Evolutionary conservation across 2,797 vertebrate species (phyloP).

Genomic region (Prunella strophiata): DNA sequence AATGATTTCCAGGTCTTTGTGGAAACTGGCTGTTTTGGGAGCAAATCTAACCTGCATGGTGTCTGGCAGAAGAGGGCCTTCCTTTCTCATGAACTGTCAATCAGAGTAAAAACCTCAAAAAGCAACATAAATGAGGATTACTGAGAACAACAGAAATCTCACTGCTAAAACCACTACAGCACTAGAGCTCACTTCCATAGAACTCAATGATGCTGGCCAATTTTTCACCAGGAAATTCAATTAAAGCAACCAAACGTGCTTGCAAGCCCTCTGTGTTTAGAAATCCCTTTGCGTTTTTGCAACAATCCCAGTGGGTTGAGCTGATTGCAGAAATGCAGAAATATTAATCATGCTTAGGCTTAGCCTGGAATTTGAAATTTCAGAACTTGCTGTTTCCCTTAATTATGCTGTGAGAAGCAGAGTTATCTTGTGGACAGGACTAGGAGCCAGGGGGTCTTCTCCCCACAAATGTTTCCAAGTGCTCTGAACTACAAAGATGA

Average conservation of each 20-base stretch:
- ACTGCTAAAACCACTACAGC: not conserved
- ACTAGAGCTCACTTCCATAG: not conserved
- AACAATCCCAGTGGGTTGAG: not conserved
- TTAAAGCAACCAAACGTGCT: not conserved
- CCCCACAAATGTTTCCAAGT: not conserved
- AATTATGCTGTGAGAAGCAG: not conserved
- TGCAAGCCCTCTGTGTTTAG: not conserved
- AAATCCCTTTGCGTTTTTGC: not conserved
- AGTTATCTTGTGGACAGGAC: not conserved
- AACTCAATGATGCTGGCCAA: not conserved
- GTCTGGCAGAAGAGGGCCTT: not conserved
- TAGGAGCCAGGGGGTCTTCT: not conserved
- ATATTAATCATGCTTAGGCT: not conserved
- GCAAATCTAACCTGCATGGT: not conserved
- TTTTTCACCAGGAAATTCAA: slow-evolving; percentile 2
- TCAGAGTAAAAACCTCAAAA: not conserved
- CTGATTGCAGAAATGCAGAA: not conserved
- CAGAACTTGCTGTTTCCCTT: not conserved
- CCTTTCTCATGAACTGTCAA: not conserved
- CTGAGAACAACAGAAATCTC: not conserved
- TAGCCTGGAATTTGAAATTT: not conserved
- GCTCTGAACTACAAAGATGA: not conserved
- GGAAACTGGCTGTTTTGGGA: not conserved
- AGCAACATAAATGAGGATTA: not conserved
- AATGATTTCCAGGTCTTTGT: not conserved